Evolutionary conservation across 2,113 vertebrate species (phyloP).

Genomic region (Xyrauchen texanus): DNA sequence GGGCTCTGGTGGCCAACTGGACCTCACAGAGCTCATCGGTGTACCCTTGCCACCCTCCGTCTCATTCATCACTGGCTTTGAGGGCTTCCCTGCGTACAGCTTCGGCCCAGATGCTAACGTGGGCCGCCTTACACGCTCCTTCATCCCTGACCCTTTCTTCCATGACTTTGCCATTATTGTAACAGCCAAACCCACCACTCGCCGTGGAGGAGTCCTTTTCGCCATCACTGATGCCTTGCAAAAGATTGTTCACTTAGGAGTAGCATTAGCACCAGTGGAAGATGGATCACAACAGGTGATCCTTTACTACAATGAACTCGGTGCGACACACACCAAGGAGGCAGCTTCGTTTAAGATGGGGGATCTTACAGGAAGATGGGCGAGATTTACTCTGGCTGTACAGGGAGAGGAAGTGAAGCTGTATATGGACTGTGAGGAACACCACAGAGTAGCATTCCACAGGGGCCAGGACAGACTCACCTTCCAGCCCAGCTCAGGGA

Average conservation of each 20-base stretch:
- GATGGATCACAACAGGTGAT: conserved; percentile 84
- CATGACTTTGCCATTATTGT: conserved; percentile 83
- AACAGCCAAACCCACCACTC: conserved; percentile 80
- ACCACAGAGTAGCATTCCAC: conserved; percentile 76
- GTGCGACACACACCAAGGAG: conserved; percentile 76
- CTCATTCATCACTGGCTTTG: conserved; percentile 89
- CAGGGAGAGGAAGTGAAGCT: conserved; percentile 81
- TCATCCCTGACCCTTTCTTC: conserved; percentile 84
- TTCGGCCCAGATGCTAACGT: conserved; percentile 87
- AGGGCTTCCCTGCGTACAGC: conserved; percentile 91
- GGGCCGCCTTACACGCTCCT: conserved; percentile 84
- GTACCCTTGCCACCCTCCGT: conserved; percentile 93
- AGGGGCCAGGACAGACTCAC: conserved; percentile 75
- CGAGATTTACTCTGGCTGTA: conserved; percentile 81
- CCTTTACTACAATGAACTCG: conserved; percentile 87
- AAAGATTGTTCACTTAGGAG: conserved; percentile 85
- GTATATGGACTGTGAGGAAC: conserved; percentile 90
- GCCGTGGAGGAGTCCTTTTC: conserved; percentile 83
- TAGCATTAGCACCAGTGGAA: conserved; percentile 82
- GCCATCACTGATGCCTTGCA: conserved; percentile 90
- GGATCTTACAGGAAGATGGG: conserved; percentile 89
- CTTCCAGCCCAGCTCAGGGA: conserved; percentile 86
- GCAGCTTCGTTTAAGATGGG: conserved; percentile 88
- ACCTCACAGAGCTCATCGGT: conserved; percentile 91
- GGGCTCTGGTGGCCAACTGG: conserved; percentile 75